These are phyloP conservation scores for Musca domestica DNA, from an alignment of 1,140 invertebrate species.

Conservation along the genomic window DNA sequence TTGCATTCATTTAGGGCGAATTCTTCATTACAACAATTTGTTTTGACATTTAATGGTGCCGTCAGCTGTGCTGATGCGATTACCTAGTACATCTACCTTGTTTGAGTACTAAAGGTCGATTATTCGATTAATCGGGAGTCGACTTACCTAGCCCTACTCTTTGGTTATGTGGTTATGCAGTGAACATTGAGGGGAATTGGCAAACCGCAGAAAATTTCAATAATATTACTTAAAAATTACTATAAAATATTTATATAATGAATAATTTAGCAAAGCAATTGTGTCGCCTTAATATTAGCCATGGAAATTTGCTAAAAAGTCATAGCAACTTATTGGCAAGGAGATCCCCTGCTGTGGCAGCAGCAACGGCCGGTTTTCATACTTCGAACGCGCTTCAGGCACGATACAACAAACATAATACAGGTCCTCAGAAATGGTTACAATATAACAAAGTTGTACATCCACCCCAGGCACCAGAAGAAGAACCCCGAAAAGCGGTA, in stretches of 20 bases:
- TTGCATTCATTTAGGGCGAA: no score
- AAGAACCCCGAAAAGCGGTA: constrained; percentile 79
- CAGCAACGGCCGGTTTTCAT: constrained; percentile 33
- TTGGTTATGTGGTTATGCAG: constrained; percentile 13
- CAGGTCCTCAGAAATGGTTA: constrained; percentile 58
- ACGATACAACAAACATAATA: constrained; percentile 48
- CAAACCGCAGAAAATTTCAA: background rate
- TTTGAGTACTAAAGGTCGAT: no score
- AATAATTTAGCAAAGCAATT: constrained; percentile 14
- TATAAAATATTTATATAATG: constrained; percentile 6
- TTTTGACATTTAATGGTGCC: no score
- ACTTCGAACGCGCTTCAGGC: constrained; percentile 33
- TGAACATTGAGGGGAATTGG: no score
- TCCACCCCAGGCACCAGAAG: constrained; percentile 72
- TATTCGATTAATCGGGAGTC: no score
- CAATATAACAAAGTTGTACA: constrained; percentile 72
- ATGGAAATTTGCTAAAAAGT: constrained; percentile 5
- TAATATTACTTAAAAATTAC: constrained; percentile 8
- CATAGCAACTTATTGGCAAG: background rate
- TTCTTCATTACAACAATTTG: no score
- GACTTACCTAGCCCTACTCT: background rate
- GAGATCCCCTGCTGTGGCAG: constrained; percentile 7
- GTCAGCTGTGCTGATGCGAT: no score
- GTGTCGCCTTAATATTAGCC: constrained; percentile 6
- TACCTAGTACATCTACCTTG: no score